Evolutionary conservation across 2,888 invertebrate species (phyloP), one percentile per base, ranked within the genome.

Genomic region (Lasioglossum villosulum): DNA sequence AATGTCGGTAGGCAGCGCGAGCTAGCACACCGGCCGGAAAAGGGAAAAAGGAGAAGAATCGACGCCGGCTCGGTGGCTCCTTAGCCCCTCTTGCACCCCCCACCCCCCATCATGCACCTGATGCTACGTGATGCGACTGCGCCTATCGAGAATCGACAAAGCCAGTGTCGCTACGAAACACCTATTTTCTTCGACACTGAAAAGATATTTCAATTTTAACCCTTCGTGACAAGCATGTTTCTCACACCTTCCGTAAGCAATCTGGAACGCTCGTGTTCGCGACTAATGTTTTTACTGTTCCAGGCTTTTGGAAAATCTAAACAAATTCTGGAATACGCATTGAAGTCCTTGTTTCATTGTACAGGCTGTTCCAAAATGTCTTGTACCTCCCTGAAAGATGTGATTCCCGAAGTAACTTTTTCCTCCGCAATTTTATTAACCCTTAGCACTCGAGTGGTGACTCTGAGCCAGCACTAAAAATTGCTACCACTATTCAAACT

Each of bases 1-100:
- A 90, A 90, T 90, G 91, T 89, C 90, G 83, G 86, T 86, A 80
- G 85, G 86, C 86, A 86, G 83, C 86, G 78, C 85, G 82, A 80
- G 84, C 86, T 84, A 73, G 82, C 83, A 76, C 82, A 80, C 86
- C 78, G 78, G 82, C 88, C 86, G 91, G 86, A 91, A 89, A 91
- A 90, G 80, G 86, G 72, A 77, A 89, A 75, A 78, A 78, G 74
- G 63, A 83, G 83, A 86, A 82, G 90, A 89, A 90, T 89, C 90
- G 85, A 81, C 90, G 84, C 82, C 78, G 84, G 82, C 56, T 56
- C 56, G 80, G 75, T 72, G 75, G 56, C 83, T 63, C 66, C 71
- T 70, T 75, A 71, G 52, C 70, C 77, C 76, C 48, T 75, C 52
- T 56, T 72, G 27, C 42, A 42, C 42, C 42, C 42, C 42, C 42